Base-by-base conservation (phyloP, 2,888 invertebrate species). In the Synanthedon myopaeformis region DNA sequence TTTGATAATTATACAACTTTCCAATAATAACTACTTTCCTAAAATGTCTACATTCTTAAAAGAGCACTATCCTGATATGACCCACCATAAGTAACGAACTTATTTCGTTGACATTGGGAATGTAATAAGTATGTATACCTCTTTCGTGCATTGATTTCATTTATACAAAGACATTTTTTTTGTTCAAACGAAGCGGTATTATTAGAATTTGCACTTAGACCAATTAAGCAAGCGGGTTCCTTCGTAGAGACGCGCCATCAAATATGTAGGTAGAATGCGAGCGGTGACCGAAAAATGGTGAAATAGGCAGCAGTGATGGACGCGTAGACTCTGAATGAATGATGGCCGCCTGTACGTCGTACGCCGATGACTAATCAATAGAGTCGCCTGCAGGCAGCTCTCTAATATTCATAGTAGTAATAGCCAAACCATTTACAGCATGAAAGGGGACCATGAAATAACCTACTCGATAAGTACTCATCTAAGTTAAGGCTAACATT, bases 251-350 rank as follows among this genome's bases (percentile, higher is more conserved):
- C 70, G 67, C 63, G 65, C 70, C 74, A 80, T 82, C 74, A 81
- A 81, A 81, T 79, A 82, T 79, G 76, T 74, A 79, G 66, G 62
- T 61, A 63, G 64, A 63, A 66, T 72, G 69, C 63, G 65, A 68
- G 67, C 67, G 68, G 69, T 64, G 61, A 68, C 53, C 56, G 57
- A 57, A 61, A 66, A 66, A 58, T 58, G 55, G 55, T 59, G 58
- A 59, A 63, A 66, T 58, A 55, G 55, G 56, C 59, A 56, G 61
- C 59, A 56, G 61, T 70, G 74, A 75, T 61, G 71, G 78, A 76
- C 77, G 72, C 66, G 69, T 69, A 71, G 69, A 70, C 74, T 62
- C 62, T 81, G 76, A 82, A 82, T 82, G 81, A 81, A 74, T 80
- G 80, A 82, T 81, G 80, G 65, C 65, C 59, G 65, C 23, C 23